Percentiles rank a stretch among this genome's conserved stretches.
phyloP scores from a whole-genome alignment of 2,797 vertebrate species.

The Gymnocypris eckloni region DNA sequence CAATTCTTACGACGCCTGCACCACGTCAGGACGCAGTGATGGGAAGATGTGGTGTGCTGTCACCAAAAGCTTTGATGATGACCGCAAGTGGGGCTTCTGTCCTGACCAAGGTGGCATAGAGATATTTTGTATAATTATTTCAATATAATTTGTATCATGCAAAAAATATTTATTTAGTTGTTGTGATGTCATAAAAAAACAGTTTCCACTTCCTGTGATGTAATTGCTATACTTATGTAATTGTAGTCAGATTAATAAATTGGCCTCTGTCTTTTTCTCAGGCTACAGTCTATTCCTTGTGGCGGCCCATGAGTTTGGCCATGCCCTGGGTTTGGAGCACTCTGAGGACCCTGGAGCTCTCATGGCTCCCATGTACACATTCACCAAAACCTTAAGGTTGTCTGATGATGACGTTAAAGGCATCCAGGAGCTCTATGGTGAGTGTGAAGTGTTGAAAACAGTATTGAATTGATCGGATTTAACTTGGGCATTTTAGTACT shows the following conservation, averaged over 20 bases:
- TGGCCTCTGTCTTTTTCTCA: constrained; percentile 61
- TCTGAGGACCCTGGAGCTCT: constrained; percentile 93
- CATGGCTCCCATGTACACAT: constrained; percentile 97
- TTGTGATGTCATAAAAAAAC: not conserved
- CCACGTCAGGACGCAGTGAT: constrained; percentile 88
- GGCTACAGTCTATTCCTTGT: constrained; percentile 98
- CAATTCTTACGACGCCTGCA: constrained; percentile 88
- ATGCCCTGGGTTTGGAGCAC: constrained; percentile 96
- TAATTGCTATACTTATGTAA: not conserved
- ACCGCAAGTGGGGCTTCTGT: constrained; percentile 98
- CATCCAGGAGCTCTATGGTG: constrained; percentile 97
- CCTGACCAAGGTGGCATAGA: constrained; percentile 90
- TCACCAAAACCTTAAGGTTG: constrained; percentile 91
- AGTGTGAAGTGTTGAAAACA: constrained; percentile 40
- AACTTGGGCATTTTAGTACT: not conserved
- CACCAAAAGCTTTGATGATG: constrained; percentile 91
- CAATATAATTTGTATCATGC: not conserved
- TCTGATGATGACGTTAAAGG: constrained; percentile 92
- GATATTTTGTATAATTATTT: constrained; percentile 12
- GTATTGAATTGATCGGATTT: not conserved
- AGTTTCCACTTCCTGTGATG: constrained; percentile 6
- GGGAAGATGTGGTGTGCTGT: constrained; percentile 93
- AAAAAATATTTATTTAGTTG: constrained; percentile 4
- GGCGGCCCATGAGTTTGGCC: constrained; percentile 98
- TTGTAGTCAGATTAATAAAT: not conserved